These are phyloP conservation scores for Thera obeliscata DNA, from an alignment of 2,888 invertebrate species.

Conservation along the genomic window DNA sequence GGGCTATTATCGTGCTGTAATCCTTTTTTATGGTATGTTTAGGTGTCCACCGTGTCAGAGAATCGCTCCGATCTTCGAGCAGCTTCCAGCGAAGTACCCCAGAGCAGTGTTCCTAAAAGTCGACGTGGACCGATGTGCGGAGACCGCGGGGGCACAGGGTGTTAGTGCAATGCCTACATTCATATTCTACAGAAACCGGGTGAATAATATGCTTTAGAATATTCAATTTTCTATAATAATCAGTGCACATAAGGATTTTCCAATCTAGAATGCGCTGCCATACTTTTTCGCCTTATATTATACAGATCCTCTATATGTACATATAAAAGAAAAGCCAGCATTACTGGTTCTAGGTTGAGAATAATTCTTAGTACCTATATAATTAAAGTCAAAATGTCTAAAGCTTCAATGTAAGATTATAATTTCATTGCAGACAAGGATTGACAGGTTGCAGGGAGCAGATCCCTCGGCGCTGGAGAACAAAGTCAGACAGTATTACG, in stretches of 20 bases:
- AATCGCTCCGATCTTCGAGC: slow-evolving; percentile 96
- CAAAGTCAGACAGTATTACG: slow-evolving; percentile 95
- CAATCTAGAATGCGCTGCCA: neutral
- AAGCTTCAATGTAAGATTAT: neutral
- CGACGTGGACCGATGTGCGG: slow-evolving; percentile 96
- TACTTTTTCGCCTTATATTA: neutral
- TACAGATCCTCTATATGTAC: too few species aligned
- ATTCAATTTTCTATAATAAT: neutral
- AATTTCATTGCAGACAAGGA: slow-evolving; percentile 84
- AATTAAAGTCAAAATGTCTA: too few species aligned
- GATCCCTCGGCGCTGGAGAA: slow-evolving; percentile 92
- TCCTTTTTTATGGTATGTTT: slow-evolving; percentile 33
- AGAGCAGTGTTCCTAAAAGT: slow-evolving; percentile 96
- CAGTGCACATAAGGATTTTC: neutral
- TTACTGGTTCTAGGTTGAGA: neutral
- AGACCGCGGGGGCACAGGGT: slow-evolving; percentile 93
- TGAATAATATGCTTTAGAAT: slow-evolving; percentile 48
- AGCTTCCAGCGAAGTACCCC: slow-evolving; percentile 93
- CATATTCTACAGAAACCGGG: slow-evolving; percentile 94
- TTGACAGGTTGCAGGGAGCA: slow-evolving; percentile 95
- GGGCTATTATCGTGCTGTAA: slow-evolving; percentile 33
- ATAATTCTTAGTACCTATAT: too few species aligned
- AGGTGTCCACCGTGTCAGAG: slow-evolving; percentile 99
- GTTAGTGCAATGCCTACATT: slow-evolving; percentile 99
- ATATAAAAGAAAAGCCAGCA: neutral